Percentiles rank a stretch among this genome's conserved stretches.
Evolutionary conservation across 2,888 invertebrate species (phyloP).

Genomic region (Pegoplata infirma): DNA sequence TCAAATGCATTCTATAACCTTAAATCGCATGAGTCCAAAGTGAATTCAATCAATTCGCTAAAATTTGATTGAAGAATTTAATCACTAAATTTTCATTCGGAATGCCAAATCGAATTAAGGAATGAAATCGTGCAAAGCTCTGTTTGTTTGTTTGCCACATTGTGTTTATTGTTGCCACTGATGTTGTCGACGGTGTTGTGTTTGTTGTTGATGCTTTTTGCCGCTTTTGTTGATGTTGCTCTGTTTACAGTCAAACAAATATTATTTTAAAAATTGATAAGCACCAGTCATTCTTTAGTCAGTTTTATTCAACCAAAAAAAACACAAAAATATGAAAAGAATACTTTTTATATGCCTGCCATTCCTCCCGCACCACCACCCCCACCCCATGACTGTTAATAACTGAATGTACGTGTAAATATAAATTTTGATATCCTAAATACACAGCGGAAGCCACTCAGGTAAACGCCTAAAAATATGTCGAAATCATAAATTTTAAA

Average conservation of each 20-base stretch:
- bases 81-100: too few species aligned
- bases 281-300: constrained; percentile 29
- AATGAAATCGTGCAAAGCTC: too few species aligned
- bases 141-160: not conserved
- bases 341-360: not conserved
- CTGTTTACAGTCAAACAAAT: constrained; percentile 27
- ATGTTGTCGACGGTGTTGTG: constrained; percentile 11
- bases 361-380: too few species aligned
- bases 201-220: not conserved
- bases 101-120: too few species aligned
- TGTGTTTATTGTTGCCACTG: constrained; percentile 29
- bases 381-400: too few species aligned
- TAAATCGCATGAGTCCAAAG: too few species aligned
- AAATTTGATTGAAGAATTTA: too few species aligned
- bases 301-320: constrained; percentile 2
- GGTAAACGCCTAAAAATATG: constrained; percentile 33
- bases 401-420: not conserved
- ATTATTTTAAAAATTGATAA: constrained; percentile 53
- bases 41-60: too few species aligned
- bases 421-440: constrained; percentile 18
- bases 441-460: constrained; percentile 29
- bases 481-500: constrained; percentile 49
- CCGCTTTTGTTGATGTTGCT: constrained; percentile 1
- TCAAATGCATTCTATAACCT: too few species aligned
- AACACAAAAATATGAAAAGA: not conserved